Conservation (phyloP, 2,797 vertebrate species). For the Leuciscus waleckii region DNA sequence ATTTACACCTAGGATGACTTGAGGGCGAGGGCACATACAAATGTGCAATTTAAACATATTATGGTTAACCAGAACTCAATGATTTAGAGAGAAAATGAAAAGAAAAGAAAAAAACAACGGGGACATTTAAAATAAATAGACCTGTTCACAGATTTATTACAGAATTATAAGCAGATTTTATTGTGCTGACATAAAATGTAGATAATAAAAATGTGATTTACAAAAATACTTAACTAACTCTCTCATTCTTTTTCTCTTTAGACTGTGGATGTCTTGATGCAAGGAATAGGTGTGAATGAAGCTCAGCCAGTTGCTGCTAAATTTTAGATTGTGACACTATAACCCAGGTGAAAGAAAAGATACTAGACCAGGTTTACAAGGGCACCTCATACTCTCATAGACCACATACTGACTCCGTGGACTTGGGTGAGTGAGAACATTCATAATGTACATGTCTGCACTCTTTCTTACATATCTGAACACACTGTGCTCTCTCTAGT, state of each 20-base stretch:
- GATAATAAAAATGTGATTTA: neutral
- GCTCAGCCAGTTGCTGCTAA: constrained; percentile 88
- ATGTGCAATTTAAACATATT: neutral
- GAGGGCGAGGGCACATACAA: neutral
- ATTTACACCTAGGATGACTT: no score
- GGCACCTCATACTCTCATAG: constrained; percentile 90
- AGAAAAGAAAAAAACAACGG: no score
- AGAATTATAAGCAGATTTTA: neutral
- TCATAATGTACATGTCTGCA: neutral
- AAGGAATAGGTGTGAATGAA: constrained; percentile 81
- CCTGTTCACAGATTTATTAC: neutral
- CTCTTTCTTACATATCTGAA: neutral
- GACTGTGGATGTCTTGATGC: constrained; percentile 90
- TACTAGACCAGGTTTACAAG: constrained; percentile 95
- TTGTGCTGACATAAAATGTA: neutral
- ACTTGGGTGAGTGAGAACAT: constrained; percentile 90
- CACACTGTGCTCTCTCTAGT: neutral
- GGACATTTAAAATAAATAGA: neutral
- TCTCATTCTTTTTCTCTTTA: constrained; percentile 64
- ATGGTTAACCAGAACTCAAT: neutral
- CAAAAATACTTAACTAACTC: no score
- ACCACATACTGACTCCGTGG: constrained; percentile 89
- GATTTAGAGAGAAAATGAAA: neutral
- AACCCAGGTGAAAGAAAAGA: constrained; percentile 97
- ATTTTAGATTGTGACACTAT: constrained; percentile 94